Percentiles rank a stretch among this genome's conserved stretches.
Evolutionary conservation across 1,140 invertebrate species (phyloP).

Genomic region (Drosophila gunungcola): DNA sequence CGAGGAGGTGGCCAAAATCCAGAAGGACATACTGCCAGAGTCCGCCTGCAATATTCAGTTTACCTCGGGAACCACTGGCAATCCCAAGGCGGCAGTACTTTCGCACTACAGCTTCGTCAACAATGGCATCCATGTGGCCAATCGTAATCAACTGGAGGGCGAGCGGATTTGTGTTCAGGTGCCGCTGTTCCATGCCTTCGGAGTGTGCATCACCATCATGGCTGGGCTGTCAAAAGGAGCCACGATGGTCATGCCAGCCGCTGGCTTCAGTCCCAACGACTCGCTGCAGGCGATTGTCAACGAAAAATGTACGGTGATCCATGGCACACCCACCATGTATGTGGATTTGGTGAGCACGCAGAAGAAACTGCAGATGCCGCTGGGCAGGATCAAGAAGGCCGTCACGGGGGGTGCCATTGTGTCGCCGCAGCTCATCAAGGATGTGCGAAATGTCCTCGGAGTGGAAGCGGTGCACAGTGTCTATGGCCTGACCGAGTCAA

Average conservation of each 20-base stretch:
- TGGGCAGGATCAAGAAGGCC: conserved; percentile 86
- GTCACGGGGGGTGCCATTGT: conserved; percentile 91
- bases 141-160: conserved; percentile 84
- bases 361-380: conserved; percentile 85
- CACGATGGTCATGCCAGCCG: conserved; percentile 89
- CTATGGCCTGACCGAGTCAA: conserved; percentile 95
- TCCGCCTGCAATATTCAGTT: conserved; percentile 93
- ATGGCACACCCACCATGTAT: conserved; percentile 99
- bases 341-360: conserved; percentile 91
- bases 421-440: conserved; percentile 89
- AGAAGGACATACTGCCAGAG: conserved; percentile 86
- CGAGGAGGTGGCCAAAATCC: conserved; percentile 49
- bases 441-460: conserved; percentile 86
- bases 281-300: conserved; percentile 88
- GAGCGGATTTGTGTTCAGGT: conserved; percentile 90
- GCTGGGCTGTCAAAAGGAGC: conserved; percentile 88
- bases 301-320: conserved; percentile 92
- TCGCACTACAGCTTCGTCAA: conserved; percentile 94
- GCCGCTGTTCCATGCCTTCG: conserved; percentile 97
- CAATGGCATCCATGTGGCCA: conserved; percentile 90
- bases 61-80: conserved; percentile 91
- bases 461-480: conserved; percentile 87
- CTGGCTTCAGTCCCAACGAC: conserved; percentile 89
- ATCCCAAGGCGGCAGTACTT: conserved; percentile 94
- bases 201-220: conserved; percentile 89